A percentile compares a stretch with the other conserved stretches of the same genome.
These are phyloP conservation scores for Erebia palarica DNA, from an alignment of 2,888 invertebrate species.

Conservation along the genomic window DNA sequence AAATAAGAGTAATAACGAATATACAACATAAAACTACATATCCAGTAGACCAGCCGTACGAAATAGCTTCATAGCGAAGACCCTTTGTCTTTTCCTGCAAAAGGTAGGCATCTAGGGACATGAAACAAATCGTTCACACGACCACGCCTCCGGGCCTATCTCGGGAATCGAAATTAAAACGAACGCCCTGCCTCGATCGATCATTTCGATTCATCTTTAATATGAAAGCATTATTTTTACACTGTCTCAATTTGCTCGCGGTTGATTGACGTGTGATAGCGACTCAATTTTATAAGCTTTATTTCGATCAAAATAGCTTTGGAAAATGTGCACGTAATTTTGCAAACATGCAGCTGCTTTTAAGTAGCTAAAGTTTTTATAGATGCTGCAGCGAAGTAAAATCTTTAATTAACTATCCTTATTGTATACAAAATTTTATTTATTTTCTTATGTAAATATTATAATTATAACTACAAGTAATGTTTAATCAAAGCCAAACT, in stretches of 20 bases:
- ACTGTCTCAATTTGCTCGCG: slow-evolving; percentile 74
- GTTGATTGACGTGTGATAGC: slow-evolving; percentile 67
- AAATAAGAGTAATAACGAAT: not conserved
- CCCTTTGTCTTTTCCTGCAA: slow-evolving; percentile 38
- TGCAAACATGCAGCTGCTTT: slow-evolving; percentile 36
- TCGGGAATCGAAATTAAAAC: slow-evolving; percentile 80
- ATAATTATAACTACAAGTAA: too few species aligned
- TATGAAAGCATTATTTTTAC: slow-evolving; percentile 76
- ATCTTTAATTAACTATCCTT: not conserved
- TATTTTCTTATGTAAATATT: too few species aligned
- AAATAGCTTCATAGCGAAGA: slow-evolving; percentile 33
- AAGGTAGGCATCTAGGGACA: slow-evolving; percentile 67
- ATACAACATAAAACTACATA: slow-evolving; percentile 1
- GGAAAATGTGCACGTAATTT: slow-evolving; percentile 38
- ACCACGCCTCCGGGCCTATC: slow-evolving; percentile 77
- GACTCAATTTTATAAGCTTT: slow-evolving; percentile 57
- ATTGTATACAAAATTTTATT: not conserved
- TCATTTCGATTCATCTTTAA: slow-evolving; percentile 77
- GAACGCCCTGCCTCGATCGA: slow-evolving; percentile 78
- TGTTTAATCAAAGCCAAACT: too few species aligned
- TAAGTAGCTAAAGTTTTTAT: slow-evolving; percentile 19
- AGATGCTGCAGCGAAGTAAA: not conserved
- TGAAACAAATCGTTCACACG: slow-evolving; percentile 77
- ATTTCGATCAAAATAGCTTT: slow-evolving; percentile 51
- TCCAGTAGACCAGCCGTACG: slow-evolving; percentile 10